phyloP scores from a whole-genome alignment of 2,797 vertebrate species.

The Masticophis lateralis region DNA sequence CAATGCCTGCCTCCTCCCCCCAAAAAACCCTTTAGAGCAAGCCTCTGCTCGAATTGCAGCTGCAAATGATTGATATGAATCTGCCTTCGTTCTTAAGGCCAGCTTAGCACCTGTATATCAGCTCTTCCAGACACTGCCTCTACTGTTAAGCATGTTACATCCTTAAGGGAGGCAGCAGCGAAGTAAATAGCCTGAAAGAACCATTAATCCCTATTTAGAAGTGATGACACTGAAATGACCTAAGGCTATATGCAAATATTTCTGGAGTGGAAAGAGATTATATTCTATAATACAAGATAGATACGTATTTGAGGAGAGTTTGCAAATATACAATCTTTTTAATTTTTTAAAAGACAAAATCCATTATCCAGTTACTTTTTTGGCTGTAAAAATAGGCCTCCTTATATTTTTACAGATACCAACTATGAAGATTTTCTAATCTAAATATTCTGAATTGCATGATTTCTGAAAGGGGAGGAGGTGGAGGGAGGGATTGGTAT shows the following conservation, averaged over 20 bases:
- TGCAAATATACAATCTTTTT: neutral
- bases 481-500: neutral
- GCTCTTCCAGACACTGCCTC: neutral
- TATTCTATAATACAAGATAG: neutral
- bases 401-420: neutral
- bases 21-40: neutral
- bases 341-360: neutral
- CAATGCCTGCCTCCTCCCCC: neutral
- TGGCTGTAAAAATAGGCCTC: neutral
- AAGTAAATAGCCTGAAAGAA: neutral
- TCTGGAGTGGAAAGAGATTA: neutral
- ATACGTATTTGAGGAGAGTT: neutral
- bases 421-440: neutral
- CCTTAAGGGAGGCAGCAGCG: neutral
- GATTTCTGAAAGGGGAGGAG: neutral
- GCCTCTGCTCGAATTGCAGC: slow-evolving; percentile 15
- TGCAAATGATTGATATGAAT: neutral
- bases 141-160: neutral
- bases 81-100: neutral
- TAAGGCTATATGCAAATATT: slow-evolving; percentile 5
- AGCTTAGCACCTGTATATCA: slow-evolving; percentile 4
- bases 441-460: neutral
- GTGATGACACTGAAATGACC: slow-evolving; percentile 8
- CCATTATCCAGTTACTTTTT: neutral
- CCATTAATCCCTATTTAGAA: neutral